These are phyloP conservation scores for Loris lydekkerianus DNA, from an alignment of 2,797 vertebrate genomes.

Conservation along the genomic window DNA sequence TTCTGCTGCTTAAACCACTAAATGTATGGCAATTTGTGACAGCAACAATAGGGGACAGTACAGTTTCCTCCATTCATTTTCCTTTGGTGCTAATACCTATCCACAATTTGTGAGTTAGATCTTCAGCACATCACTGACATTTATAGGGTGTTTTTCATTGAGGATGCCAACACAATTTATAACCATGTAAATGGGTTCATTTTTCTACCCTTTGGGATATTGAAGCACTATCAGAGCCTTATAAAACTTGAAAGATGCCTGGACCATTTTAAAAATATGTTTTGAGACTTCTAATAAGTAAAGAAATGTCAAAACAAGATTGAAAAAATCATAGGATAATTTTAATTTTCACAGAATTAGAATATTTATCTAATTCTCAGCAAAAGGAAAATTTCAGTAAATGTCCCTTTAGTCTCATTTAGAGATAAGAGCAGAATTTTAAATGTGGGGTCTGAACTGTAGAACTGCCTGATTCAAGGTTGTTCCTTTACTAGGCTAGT, in stretches of 20 bases:
- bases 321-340: background rate
- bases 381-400: slow-evolving; percentile 3
- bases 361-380: background rate
- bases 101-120: background rate
- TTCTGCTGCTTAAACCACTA: background rate
- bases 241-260: background rate
- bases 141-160: background rate
- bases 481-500: background rate
- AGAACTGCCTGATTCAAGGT: background rate
- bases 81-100: background rate
- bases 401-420: background rate
- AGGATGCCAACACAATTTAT: slow-evolving; percentile 35
- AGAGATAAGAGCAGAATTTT: slow-evolving; percentile 21
- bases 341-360: background rate
- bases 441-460: background rate
- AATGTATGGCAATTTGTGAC: background rate
- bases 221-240: slow-evolving; percentile 16
- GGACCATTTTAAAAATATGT: background rate
- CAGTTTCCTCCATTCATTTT: background rate
- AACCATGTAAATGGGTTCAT: background rate
- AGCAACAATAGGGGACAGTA: background rate
- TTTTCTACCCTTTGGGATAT: background rate
- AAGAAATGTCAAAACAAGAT: slow-evolving; percentile 8
- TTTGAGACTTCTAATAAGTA: slow-evolving; percentile 13
- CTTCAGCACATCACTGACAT: background rate